A percentile compares a stretch with the other conserved stretches of the same genome.
phyloP scores from a whole-genome alignment of 1,140 invertebrate genomes.

The Aphidius gifuensis region DNA sequence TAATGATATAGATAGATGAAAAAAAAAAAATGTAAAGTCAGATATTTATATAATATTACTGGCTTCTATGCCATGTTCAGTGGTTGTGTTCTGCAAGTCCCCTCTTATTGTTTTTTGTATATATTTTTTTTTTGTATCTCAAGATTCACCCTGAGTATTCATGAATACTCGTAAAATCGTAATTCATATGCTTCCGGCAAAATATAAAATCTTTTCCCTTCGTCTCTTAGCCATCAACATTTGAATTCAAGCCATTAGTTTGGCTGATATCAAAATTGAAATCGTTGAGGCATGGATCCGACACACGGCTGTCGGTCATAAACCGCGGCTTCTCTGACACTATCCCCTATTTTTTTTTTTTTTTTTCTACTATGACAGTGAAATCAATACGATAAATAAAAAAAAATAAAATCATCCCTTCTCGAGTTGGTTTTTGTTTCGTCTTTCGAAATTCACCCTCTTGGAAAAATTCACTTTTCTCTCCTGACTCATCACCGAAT shows the following conservation, averaged over 20 bases:
- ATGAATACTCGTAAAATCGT: conserved; percentile 3
- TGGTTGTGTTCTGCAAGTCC: not conserved
- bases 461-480: conserved; percentile 14
- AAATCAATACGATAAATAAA: no score
- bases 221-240: not conserved
- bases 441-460: not conserved
- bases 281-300: conserved; percentile 14
- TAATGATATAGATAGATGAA: no score
- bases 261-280: conserved; percentile 15
- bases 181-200: conserved; percentile 10
- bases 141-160: not conserved
- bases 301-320: conserved; percentile 11
- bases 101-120: not conserved
- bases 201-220: no score
- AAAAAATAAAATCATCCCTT: no score
- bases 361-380: no score
- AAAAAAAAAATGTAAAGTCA: no score
- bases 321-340: conserved; percentile 9
- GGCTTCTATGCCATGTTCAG: no score
- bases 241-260: conserved; percentile 10
- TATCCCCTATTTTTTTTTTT: not conserved
- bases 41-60: no score
- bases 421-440: no score
- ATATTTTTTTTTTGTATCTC: not conserved
- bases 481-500: conserved; percentile 11